These are phyloP conservation scores for Botia almorhae DNA, from an alignment of 2,797 vertebrate genomes.

Conservation along the genomic window DNA sequence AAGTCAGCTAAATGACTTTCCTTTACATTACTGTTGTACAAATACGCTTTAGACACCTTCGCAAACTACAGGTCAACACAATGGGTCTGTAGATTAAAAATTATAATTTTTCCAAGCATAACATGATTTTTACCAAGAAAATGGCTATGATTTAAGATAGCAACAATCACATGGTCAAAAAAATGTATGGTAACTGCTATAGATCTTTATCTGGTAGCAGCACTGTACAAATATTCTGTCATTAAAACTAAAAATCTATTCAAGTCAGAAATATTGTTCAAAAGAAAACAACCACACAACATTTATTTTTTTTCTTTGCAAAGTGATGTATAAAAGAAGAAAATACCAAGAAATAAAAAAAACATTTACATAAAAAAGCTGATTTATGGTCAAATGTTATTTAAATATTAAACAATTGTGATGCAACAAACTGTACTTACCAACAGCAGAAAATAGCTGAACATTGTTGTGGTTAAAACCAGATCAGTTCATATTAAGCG, in stretches of 20 bases:
- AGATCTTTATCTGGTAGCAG: too few relatives aligned
- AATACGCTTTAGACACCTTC: neutral
- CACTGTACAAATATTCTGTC: neutral
- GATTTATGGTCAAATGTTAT: neutral
- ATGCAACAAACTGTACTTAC: conserved; percentile 22
- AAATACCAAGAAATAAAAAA: neutral
- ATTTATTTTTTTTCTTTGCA: neutral
- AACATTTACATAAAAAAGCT: neutral
- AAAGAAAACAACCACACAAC: too few relatives aligned
- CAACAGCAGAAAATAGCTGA: conserved; percentile 7
- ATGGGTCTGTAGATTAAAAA: neutral
- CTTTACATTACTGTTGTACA: neutral
- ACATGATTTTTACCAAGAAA: neutral
- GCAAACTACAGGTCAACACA: neutral
- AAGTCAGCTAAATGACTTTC: neutral
- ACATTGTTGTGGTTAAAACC: neutral
- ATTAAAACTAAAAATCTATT: neutral
- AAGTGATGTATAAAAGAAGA: neutral
- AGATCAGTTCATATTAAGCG: neutral
- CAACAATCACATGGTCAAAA: neutral
- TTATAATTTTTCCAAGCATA: too few relatives aligned
- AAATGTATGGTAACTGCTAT: too few relatives aligned
- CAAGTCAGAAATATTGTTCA: neutral
- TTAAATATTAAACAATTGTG: neutral
- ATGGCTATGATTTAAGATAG: neutral